phyloP scores from a whole-genome alignment of 2,888 invertebrate species.

The Lutraria lutraria region DNA sequence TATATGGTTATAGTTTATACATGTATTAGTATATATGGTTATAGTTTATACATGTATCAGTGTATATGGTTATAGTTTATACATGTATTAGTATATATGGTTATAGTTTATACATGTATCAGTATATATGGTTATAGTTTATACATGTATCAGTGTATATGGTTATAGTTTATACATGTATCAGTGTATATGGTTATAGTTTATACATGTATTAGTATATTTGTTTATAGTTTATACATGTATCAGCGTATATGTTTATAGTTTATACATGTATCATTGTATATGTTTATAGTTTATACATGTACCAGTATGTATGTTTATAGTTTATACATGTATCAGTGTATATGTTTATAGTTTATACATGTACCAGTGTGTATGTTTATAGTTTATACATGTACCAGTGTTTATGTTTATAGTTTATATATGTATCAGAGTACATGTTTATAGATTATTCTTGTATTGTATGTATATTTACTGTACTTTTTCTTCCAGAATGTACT shows the following conservation, averaged over 20 bases:
- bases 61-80: background rate
- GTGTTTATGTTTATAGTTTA: background rate
- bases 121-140: background rate
- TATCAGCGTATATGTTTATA: background rate
- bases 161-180: background rate
- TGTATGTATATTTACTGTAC: background rate
- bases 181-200: background rate
- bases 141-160: background rate
- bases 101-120: no score
- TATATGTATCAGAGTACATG: background rate
- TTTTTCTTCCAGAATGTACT: conserved; percentile 72
- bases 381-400: background rate
- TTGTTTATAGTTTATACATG: background rate
- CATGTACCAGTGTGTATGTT: background rate
- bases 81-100: background rate
- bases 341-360: background rate
- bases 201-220: background rate
- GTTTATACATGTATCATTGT: background rate
- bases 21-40: background rate
- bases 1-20: background rate
- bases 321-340: background rate
- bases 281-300: background rate
- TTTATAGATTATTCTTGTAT: background rate
- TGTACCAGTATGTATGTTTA: background rate
- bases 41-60: background rate